Conservation (phyloP, 1,140 invertebrate genomes). For the Drosophila parvula region DNA sequence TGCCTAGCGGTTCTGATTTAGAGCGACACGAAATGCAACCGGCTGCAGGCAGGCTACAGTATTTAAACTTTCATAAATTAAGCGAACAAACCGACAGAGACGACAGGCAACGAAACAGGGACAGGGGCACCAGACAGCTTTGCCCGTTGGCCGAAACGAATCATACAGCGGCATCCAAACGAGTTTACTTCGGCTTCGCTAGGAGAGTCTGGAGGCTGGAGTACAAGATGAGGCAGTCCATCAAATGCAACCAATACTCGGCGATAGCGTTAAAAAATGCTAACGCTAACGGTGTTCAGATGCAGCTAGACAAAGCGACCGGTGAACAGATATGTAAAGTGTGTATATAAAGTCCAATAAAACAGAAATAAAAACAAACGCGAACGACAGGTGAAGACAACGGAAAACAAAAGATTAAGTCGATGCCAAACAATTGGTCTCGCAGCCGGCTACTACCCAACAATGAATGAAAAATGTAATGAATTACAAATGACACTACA, state of each 20-base stretch:
- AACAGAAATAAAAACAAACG: slow-evolving; percentile 59
- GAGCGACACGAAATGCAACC: slow-evolving; percentile 72
- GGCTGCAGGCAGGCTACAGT: slow-evolving; percentile 52
- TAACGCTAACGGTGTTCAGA: slow-evolving; percentile 73
- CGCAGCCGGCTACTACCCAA: slow-evolving; percentile 26
- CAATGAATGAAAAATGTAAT: slow-evolving; percentile 53
- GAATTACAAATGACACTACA: slow-evolving; percentile 5
- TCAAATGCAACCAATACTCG: slow-evolving; percentile 55
- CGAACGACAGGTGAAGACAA: slow-evolving; percentile 42
- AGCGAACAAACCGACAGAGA: slow-evolving; percentile 30
- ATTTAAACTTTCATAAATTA: slow-evolving; percentile 82
- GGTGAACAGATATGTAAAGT: slow-evolving; percentile 34
- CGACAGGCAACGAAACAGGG: slow-evolving; percentile 9
- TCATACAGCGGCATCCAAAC: slow-evolving; percentile 61
- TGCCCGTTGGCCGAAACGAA: slow-evolving; percentile 57
- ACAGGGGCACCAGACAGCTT: slow-evolving; percentile 27
- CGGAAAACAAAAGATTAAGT: slow-evolving; percentile 22
- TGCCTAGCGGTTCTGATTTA: slow-evolving; percentile 79
- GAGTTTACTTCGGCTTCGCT: slow-evolving; percentile 46
- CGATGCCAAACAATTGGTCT: slow-evolving; percentile 19
- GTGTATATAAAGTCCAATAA: slow-evolving; percentile 42
- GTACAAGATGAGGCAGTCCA: slow-evolving; percentile 37
- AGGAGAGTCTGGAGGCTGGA: slow-evolving; percentile 19
- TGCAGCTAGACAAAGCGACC: slow-evolving; percentile 58
- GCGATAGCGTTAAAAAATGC: slow-evolving; percentile 67